A percentile compares a stretch with the other conserved stretches of the same genome.
phyloP scores from a whole-genome alignment of 2,888 invertebrate species.

The Standfussiana lucernea region DNA sequence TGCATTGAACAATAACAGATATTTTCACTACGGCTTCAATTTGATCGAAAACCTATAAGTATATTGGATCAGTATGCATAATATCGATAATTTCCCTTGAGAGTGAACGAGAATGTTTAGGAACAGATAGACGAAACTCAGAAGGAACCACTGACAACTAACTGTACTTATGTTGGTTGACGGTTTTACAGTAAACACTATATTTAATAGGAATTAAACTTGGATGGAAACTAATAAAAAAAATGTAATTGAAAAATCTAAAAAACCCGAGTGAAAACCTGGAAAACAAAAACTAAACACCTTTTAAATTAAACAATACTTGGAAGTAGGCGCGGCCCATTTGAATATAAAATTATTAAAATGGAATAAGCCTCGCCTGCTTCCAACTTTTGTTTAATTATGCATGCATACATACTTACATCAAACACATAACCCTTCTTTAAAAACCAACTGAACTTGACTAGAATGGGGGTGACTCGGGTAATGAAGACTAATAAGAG shows the following conservation, averaged over 20 bases:
- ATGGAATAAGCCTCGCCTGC: too few relatives aligned
- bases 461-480: too few relatives aligned
- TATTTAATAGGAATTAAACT: not conserved
- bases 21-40: not conserved
- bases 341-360: too few relatives aligned
- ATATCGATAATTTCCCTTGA: constrained; percentile 39
- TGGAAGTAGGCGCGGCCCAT: too few relatives aligned
- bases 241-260: too few relatives aligned
- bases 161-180: not conserved
- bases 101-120: constrained; percentile 13
- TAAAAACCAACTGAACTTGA: not conserved
- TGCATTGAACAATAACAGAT: not conserved
- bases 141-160: not conserved
- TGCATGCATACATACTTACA: too few relatives aligned
- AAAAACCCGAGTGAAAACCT: too few relatives aligned
- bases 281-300: too few relatives aligned
- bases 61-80: constrained; percentile 28
- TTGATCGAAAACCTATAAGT: constrained; percentile 26
- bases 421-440: too few relatives aligned
- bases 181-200: not conserved
- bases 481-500: not conserved
- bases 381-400: too few relatives aligned
- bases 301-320: too few relatives aligned
- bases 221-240: too few relatives aligned
- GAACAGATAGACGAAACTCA: not conserved